Evolutionary conservation across 2,797 vertebrate genomes (phyloP), one percentile per base, ranked within the genome.

Genomic region (Gymnodraco acuticeps): DNA sequence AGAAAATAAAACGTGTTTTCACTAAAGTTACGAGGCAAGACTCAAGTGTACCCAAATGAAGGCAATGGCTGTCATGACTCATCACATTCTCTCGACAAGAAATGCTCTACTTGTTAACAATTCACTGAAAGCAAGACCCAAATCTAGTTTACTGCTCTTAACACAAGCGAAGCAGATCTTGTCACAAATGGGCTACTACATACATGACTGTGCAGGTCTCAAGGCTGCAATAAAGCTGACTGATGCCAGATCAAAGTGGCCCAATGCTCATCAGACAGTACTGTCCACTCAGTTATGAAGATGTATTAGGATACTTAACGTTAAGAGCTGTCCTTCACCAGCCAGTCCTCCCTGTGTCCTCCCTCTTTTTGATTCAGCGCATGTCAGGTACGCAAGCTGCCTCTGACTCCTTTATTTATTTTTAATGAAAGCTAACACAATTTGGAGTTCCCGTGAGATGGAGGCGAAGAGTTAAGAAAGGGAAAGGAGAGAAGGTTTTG

Each of bases 351-450:
- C 53, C 71, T 46, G 12, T 64, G 64, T 68, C 66, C 33, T 42
- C 50, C 10, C 65, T 31, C 8, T 38, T 38, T 38, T 9, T 38
- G 33, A 38, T 38, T 71, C 77, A 64, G 47, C 52, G 58, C 70
- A 33, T 41, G 73, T 73, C 61, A 67, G 66, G 78, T 63, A 9
- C 43, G 41, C 43, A 3, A 15, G 19, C 52, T 13, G 12, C 64
- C 52, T 55, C 67, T 43, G 23, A 64, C 23, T 76, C 61, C 51
- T 64, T 82, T 60, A 54, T 81, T 74, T 75, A 38, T 80, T 81
- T 78, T 77, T 73, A 77, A 84, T 84, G 66, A 81, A 88, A 79
- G 60, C 70, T 70, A 82, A 82, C 51, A 51, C 70, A 71, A 71
- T 81, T 77, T 78, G 54, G 66, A 74, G 50, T 58, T 78, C 10